These are phyloP conservation scores for Vesta saturnalis DNA, from an alignment of 2,888 invertebrate species.

Conservation along the genomic window DNA sequence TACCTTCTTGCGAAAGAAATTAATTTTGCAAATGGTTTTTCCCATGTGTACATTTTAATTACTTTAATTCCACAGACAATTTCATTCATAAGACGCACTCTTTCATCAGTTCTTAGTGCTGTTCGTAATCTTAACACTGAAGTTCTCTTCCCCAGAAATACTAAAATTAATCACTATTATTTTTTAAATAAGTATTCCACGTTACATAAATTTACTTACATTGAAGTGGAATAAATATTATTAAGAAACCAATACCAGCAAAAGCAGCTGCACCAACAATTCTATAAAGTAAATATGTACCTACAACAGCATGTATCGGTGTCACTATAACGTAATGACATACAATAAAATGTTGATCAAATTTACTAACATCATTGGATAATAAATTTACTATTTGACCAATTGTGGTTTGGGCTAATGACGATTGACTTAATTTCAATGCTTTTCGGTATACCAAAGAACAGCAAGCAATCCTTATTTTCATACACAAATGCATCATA, in stretches of 20 bases:
- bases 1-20: conserved; percentile 78
- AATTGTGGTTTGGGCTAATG: conserved; percentile 69
- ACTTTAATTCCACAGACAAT: conserved; percentile 83
- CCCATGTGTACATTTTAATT: conserved; percentile 98
- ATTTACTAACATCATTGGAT: conserved; percentile 77
- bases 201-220: conserved; percentile 50
- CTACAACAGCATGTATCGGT: conserved; percentile 70
- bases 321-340: conserved; percentile 84
- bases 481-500: conserved; percentile 85
- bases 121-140: conserved; percentile 63
- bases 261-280: conserved; percentile 61
- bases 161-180: conserved; percentile 41
- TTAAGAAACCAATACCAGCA: conserved; percentile 62
- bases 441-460: conserved; percentile 84
- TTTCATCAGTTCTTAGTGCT: conserved; percentile 71
- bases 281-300: conserved; percentile 66
- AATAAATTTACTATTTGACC: conserved; percentile 64
- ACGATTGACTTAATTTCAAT: conserved; percentile 61
- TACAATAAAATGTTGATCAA: conserved; percentile 90
- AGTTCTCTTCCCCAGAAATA: conserved; percentile 57
- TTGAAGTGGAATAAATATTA: conserved; percentile 59
- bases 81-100: conserved; percentile 76
- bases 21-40: conserved; percentile 87
- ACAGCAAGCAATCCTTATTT: conserved; percentile 83
- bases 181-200: conserved; percentile 14